Evolutionary conservation across 2,888 invertebrate genomes (phyloP).

Genomic region (Drosophila lacicola): DNA sequence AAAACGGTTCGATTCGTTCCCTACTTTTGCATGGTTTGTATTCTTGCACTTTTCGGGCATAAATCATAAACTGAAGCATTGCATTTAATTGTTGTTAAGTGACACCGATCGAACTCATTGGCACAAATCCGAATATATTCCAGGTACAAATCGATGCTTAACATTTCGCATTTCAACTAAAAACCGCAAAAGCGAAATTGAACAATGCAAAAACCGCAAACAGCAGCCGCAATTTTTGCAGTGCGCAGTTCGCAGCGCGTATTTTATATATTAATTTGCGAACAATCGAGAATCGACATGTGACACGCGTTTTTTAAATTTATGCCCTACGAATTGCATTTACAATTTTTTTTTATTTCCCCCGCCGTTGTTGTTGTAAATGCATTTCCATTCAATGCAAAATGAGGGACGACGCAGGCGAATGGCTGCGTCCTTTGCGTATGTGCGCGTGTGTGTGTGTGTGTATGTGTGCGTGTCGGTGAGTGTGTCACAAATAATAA

Average conservation of each 20-base stretch:
- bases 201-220: slow-evolving; percentile 48
- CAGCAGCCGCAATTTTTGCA: slow-evolving; percentile 39
- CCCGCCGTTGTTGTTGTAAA: slow-evolving; percentile 41
- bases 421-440: slow-evolving; percentile 27
- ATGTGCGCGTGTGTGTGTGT: slow-evolving; percentile 11
- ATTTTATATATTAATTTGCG: slow-evolving; percentile 83
- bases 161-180: slow-evolving; percentile 19
- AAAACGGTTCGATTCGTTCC: neutral
- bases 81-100: slow-evolving; percentile 32
- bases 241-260: slow-evolving; percentile 47
- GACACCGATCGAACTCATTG: slow-evolving; percentile 28
- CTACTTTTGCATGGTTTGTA: neutral
- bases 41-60: neutral
- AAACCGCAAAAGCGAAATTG: slow-evolving; percentile 17
- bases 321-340: slow-evolving; percentile 82
- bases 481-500: slow-evolving; percentile 74
- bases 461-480: slow-evolving; percentile 11
- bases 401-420: slow-evolving; percentile 49
- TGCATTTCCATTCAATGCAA: slow-evolving; percentile 70
- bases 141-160: slow-evolving; percentile 38
- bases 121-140: slow-evolving; percentile 4
- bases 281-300: slow-evolving; percentile 84
- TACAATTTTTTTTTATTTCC: slow-evolving; percentile 47
- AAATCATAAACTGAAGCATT: slow-evolving; percentile 25
- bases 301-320: slow-evolving; percentile 83